Evolutionary conservation across 2,888 invertebrate genomes (phyloP), one percentile per base, ranked within the genome.

Genomic region (Pseudococcus longispinus): DNA sequence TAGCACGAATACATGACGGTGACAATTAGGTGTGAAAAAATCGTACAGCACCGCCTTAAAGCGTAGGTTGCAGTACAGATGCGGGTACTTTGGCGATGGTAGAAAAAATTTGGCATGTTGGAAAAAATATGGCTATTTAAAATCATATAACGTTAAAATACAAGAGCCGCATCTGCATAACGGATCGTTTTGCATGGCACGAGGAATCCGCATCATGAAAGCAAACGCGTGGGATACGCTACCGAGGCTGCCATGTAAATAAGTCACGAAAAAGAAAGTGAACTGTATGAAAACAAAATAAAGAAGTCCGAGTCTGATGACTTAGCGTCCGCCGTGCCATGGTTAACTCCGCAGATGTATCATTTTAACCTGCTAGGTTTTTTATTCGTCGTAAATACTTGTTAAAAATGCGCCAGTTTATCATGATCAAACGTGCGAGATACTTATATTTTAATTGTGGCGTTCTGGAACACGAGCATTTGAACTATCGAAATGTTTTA

Each of bases 261-360:
- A 80, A 80, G 77, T 80, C 77, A 80, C 77, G 77, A 80, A 80
- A 80, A 80, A 80, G 77, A 80, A 80, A 80, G 77, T 80, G 77
- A 80, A 80, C 77, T 80, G 77, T 32, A 80, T 80, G 77, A 80
- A 37, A 80, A 42, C 42, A 80, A 80, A 80, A 42, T 80, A 80
- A 80, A 80, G 77, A 80, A 42, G 37, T 42, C 77, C 77, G 77
- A 80, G 29, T 23, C 20, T 20, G 77, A 70, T 70, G 70, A 70
- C 32, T 70, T 70, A 18, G 29, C 65, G 26, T 65, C 26, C 26
- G 77, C 77, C 32, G 5, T 32, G 9, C 23, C 29, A 20, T 74
- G 32, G 32, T 70, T 29, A 29, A 70, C 29, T 60, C 13, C 9
- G 23, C 3, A 60, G 23, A 60, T 29, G 15, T 29, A 29, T 70